phyloP scores from a whole-genome alignment of 2,888 invertebrate species.

The Leucoptera coffeella region DNA sequence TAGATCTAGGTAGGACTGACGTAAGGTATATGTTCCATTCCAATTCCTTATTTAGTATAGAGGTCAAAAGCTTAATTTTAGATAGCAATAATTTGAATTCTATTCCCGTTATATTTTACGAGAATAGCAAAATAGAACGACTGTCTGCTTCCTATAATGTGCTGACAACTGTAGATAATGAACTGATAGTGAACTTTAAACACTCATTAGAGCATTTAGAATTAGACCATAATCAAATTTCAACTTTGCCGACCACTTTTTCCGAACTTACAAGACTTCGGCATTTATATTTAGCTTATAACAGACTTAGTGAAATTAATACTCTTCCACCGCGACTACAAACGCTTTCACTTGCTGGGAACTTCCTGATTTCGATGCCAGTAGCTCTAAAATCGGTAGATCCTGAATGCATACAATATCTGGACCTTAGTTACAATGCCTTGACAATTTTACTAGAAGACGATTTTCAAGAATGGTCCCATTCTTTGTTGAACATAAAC shows the following conservation, averaged over 20 bases:
- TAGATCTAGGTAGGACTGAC: slow-evolving; percentile 81
- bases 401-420: slow-evolving; percentile 64
- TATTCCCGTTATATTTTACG: slow-evolving; percentile 64
- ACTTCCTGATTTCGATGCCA: slow-evolving; percentile 70
- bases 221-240: slow-evolving; percentile 73
- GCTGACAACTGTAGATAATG: slow-evolving; percentile 61
- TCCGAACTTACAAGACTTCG: slow-evolving; percentile 62
- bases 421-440: slow-evolving; percentile 84
- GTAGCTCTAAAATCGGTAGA: slow-evolving; percentile 65
- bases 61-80: too few species aligned
- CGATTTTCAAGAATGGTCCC: slow-evolving; percentile 75
- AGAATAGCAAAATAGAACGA: slow-evolving; percentile 65
- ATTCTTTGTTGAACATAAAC: slow-evolving; percentile 71
- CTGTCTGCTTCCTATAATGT: slow-evolving; percentile 76
- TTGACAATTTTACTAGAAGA: slow-evolving; percentile 70
- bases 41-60: too few species aligned
- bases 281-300: slow-evolving; percentile 78
- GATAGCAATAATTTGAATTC: too few species aligned
- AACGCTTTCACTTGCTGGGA: slow-evolving; percentile 75
- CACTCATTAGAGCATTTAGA: slow-evolving; percentile 75
- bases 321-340: slow-evolving; percentile 63
- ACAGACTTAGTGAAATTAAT: slow-evolving; percentile 55
- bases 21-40: too few species aligned
- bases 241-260: slow-evolving; percentile 64
- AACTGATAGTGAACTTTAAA: slow-evolving; percentile 67